Evolutionary conservation across 2,888 invertebrate species (phyloP), one percentile per base, ranked within the genome.

Genomic region (Campoplex nolae): DNA sequence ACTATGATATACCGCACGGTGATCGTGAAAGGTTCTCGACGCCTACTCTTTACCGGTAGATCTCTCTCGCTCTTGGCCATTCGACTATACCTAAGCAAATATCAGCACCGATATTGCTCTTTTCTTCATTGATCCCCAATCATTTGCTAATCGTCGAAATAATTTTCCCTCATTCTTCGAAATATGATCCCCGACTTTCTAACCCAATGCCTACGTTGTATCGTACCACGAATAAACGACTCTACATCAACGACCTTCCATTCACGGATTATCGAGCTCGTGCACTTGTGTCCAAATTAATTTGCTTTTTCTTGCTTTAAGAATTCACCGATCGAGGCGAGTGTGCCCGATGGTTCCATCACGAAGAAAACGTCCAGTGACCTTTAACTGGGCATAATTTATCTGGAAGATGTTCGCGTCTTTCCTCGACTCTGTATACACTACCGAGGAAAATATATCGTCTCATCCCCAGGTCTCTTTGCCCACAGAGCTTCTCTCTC

Each of bases 381-480:
- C 93, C 92, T 93, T 93, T 93, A 91, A 56, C 79, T 87, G 84
- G 88, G 89, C 89, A 89, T 92, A 92, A 93, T 92, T 92, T 92
- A 92, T 92, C 91, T 90, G 87, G 89, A 89, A 90, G 85, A 91
- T 91, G 88, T 81, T 82, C 79, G 81, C 78, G 89, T 89, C 89
- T 88, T 88, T 88, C 85, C 85, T 78, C 80, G 67, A 68, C 83
- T 84, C 54, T 42, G 42, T 80, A 23, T 23, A 32, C 65, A 88
- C 68, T 76, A 83, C 67, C 79, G 58, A 38, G 62, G 81, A 81
- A 84, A 86, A 86, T 84, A 86, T 86, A 86, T 86, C 84, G 88
- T 89, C 88, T 89, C 84, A 38, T 68, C 71, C 81, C 70, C 56
- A 68, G 28, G 58, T 42, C 48, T 73, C 11, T 84, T 78, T 76